Conservation (phyloP, 2,797 vertebrate species). For the Tarsius wallacei region DNA sequence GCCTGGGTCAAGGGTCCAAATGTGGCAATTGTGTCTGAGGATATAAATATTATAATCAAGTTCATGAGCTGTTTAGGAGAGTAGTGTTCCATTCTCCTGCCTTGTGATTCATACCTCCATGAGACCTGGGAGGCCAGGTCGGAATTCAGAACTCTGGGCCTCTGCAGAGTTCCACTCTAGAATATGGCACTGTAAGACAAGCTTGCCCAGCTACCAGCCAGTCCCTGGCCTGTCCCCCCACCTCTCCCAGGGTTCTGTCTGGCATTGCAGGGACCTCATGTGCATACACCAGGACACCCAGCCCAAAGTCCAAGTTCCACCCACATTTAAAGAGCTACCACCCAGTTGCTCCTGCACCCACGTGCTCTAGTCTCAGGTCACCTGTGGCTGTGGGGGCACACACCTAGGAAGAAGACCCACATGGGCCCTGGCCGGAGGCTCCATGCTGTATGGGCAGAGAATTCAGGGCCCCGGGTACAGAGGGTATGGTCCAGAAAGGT, state of each 20-base stretch:
- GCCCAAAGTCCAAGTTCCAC: background rate
- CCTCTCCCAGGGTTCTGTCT: too few species aligned
- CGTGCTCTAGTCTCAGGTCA: background rate
- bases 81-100: background rate
- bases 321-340: background rate
- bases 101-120: background rate
- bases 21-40: background rate
- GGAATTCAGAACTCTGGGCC: background rate
- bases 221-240: background rate
- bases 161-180: background rate
- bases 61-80: background rate
- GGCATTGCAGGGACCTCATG: too few species aligned
- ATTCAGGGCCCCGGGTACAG: background rate
- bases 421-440: background rate
- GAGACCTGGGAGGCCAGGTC: background rate
- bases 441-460: background rate
- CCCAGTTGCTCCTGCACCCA: background rate
- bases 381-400: background rate
- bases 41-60: slow-evolving; percentile 37
- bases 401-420: background rate
- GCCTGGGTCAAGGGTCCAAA: background rate
- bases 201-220: background rate
- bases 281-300: rapidly evolving
- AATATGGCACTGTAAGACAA: background rate
- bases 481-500: background rate